Evolutionary conservation across 2,888 invertebrate species (phyloP).

Genomic region (Herminia tarsipennalis): DNA sequence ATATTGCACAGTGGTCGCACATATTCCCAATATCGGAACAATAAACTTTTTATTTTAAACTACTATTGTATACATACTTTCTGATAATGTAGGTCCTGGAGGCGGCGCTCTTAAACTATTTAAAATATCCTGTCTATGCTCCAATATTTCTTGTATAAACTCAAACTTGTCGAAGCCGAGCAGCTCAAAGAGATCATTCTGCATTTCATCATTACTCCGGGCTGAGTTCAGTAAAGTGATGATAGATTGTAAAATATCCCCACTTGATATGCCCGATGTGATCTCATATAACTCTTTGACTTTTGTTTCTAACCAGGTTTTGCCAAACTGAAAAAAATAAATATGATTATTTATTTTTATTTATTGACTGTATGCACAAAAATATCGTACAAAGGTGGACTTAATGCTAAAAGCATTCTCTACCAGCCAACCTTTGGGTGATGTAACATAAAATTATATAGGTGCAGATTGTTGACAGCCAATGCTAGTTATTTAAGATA

Average conservation of each 20-base stretch:
- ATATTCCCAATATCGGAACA: too few species aligned
- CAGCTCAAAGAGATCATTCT: slow-evolving; percentile 94
- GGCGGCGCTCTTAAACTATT: slow-evolving; percentile 64
- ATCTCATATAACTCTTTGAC: slow-evolving; percentile 79
- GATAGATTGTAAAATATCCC: slow-evolving; percentile 86
- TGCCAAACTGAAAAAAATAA: slow-evolving; percentile 81
- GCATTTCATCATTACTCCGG: slow-evolving; percentile 88
- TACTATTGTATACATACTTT: slow-evolving; percentile 57
- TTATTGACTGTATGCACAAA: too few species aligned
- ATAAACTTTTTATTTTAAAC: too few species aligned
- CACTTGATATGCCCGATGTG: slow-evolving; percentile 79
- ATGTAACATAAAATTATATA: too few species aligned
- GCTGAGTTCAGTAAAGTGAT: slow-evolving; percentile 86
- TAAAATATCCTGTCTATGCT: slow-evolving; percentile 86
- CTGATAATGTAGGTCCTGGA: slow-evolving; percentile 63
- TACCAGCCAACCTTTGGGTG: too few species aligned
- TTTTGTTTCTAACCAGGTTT: slow-evolving; percentile 82
- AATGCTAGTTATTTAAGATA: too few species aligned
- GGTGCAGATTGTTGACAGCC: too few species aligned
- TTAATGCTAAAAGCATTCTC: too few species aligned
- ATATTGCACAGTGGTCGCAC: too few species aligned
- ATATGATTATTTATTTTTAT: too few species aligned
- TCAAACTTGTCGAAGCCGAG: slow-evolving; percentile 95
- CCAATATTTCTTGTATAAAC: slow-evolving; percentile 88
- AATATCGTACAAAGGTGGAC: too few species aligned